These are phyloP conservation scores for Laticauda colubrina DNA, from an alignment of 2,113 vertebrate species.

Conservation along the genomic window DNA sequence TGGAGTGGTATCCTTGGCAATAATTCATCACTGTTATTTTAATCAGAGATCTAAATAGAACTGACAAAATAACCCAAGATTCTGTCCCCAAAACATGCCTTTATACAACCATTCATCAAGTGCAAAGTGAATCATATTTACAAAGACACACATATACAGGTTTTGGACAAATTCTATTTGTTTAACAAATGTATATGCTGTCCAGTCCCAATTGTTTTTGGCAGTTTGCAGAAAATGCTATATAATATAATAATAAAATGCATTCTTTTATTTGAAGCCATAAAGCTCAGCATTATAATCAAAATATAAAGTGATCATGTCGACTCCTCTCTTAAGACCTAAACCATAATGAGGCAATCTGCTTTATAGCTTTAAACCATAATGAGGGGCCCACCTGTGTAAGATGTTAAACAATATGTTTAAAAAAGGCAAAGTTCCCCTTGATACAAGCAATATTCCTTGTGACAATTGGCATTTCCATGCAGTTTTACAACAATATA, in stretches of 20 bases:
- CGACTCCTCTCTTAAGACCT: not conserved
- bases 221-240: not conserved
- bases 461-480: not conserved
- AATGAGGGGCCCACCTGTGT: not conserved
- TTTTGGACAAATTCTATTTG: not conserved
- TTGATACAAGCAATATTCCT: not conserved
- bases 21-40: rapidly evolving
- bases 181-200: not conserved
- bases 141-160: not conserved
- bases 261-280: not conserved
- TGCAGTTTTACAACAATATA: not conserved
- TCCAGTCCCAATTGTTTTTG: not conserved
- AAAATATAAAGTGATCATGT: not conserved
- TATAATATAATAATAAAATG: not conserved
- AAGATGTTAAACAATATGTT: not conserved
- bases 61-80: slow-evolving; percentile 31
- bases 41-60: slow-evolving; percentile 34
- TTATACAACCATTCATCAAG: not conserved
- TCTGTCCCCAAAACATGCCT: slow-evolving; percentile 12
- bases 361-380: not conserved
- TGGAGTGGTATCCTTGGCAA: slow-evolving; percentile 27
- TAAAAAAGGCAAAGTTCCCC: not conserved
- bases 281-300: not conserved
- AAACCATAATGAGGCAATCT: not conserved
- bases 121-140: not conserved